Evolutionary conservation across 2,113 vertebrate genomes (phyloP).

Genomic region (Agelaius phoeniceus): DNA sequence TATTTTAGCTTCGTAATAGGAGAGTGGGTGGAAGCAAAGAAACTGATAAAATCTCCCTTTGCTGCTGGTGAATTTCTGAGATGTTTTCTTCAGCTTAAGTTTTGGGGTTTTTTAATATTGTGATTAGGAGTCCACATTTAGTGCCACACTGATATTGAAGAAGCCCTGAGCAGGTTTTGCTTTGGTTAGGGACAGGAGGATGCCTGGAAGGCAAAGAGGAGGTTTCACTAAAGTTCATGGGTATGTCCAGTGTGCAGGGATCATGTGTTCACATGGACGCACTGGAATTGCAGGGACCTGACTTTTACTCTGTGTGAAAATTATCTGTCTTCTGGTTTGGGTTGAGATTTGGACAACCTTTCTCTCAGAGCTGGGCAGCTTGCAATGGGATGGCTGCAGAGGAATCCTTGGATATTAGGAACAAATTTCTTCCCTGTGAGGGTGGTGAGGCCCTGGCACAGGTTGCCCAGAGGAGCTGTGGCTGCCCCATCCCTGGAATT

Average conservation of each 20-base stretch:
- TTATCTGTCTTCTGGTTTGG: background rate
- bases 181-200: background rate
- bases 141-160: background rate
- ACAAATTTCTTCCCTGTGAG: background rate
- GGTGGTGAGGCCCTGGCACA: background rate
- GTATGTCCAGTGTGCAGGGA: background rate
- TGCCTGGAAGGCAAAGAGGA: background rate
- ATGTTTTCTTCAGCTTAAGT: background rate
- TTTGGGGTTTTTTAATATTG: rapidly evolving
- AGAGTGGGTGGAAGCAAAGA: background rate
- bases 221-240: background rate
- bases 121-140: background rate
- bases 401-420: background rate
- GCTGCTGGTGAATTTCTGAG: constrained; percentile 21
- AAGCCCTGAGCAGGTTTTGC: background rate
- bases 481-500: background rate
- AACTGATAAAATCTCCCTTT: constrained; percentile 18
- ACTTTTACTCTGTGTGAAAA: background rate
- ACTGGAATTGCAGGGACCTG: background rate
- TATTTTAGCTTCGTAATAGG: background rate
- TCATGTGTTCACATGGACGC: rapidly evolving
- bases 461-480: background rate
- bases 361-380: background rate
- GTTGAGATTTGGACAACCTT: background rate
- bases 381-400: background rate